phyloP scores from a whole-genome alignment of 2,797 vertebrate species.

The Centropyge bicolor region DNA sequence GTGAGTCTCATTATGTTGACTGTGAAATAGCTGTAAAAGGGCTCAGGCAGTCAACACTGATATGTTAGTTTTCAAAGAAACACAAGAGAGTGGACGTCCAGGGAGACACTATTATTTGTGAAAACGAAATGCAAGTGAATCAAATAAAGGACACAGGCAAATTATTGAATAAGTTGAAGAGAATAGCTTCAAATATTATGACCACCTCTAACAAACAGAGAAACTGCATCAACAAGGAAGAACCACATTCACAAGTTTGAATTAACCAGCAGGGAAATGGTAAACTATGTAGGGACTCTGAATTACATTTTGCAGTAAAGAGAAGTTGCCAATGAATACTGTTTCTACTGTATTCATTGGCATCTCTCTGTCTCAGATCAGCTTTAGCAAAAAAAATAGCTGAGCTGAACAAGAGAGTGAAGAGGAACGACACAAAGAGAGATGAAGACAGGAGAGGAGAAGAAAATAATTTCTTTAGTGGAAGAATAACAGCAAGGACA shows the following conservation, averaged over 20 bases:
- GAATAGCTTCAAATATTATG: background rate
- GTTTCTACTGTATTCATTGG: background rate
- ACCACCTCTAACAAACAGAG: background rate
- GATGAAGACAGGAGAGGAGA: background rate
- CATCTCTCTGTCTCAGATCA: background rate
- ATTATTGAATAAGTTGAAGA: background rate
- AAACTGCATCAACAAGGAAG: background rate
- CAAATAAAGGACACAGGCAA: background rate
- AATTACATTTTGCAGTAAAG: no score
- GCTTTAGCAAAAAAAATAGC: background rate
- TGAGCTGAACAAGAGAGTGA: background rate
- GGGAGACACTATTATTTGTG: background rate
- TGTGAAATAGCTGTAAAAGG: background rate
- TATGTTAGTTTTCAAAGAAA: conserved; percentile 3
- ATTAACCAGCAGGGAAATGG: no score
- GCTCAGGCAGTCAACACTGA: background rate
- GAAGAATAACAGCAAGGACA: background rate
- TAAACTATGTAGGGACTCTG: no score
- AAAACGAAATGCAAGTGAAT: background rate
- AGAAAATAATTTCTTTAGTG: background rate
- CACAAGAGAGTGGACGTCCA: background rate
- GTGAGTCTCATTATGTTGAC: background rate
- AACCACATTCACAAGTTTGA: background rate
- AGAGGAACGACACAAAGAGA: background rate
- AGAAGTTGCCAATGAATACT: no score